Base-by-base conservation (phyloP, 2,113 vertebrate genomes). In the Atherinomorus stipes region DNA sequence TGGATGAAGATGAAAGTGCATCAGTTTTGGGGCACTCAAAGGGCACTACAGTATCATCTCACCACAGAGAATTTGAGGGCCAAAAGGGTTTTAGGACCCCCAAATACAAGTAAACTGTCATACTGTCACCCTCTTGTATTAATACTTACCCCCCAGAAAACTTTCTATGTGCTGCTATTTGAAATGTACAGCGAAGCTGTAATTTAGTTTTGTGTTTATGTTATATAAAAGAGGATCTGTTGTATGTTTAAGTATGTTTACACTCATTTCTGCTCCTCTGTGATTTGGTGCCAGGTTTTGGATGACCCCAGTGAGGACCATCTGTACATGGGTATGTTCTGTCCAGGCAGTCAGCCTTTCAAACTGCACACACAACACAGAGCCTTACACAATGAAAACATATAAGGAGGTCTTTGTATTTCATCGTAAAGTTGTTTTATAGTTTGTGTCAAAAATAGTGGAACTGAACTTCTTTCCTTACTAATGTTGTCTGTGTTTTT, bases 271-370 rank as follows among this genome's bases (percentile, higher is more conserved):
- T 54, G 61, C 76, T 75, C 68, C 61, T 63, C 16, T 71, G 54
- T 66, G 85, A 49, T 62, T 22, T 71, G 80, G 74, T 74, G 69
- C 66, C 92, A 99, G 98, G 98, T 99, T 78, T 93, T 99, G 89
- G 98, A 99, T 80, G 98, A 99, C 93, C 97, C 98, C 83, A 94
- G 94, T 0, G 98, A 99, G 89, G 98, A 99, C 92, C 97, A 99
- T 91, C 94, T 99, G 85, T 99, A 99, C 91, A 99, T 99, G 98
- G 98, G 97, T 99, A 97, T 80, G 87, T 86, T 40, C 56, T 59
- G 22, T 67, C 51, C 76, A 78, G 47, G 67, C 44, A 59, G 18
- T 44, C 54, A 38, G 19, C 11, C 34, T 40, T 68, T 15, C 64
- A 37, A 51, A 54, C 26, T 42, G 51, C 59, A 72, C 47, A 69